Conservation (phyloP, 2,888 invertebrate genomes). For the Lamproptera curius region DNA sequence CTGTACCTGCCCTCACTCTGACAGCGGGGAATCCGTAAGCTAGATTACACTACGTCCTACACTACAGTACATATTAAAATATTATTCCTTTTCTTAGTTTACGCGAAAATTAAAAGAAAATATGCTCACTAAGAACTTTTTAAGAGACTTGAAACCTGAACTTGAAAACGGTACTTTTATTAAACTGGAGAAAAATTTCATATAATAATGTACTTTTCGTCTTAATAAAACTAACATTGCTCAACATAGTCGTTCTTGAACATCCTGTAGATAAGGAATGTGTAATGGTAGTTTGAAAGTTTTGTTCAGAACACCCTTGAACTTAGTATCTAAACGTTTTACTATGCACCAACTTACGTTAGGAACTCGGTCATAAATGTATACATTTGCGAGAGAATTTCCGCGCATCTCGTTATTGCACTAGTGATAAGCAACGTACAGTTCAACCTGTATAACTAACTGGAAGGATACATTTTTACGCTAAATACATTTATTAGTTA, state of each 20-base stretch:
- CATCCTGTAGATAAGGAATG: background rate
- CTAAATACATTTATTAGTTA: too few relatives aligned
- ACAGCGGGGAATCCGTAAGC: too few relatives aligned
- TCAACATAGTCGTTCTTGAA: background rate
- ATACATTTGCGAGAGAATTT: background rate
- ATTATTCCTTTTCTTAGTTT: background rate
- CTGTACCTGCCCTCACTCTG: too few relatives aligned
- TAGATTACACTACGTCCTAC: too few relatives aligned
- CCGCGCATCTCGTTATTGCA: background rate
- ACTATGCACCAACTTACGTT: background rate
- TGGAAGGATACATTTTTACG: too few relatives aligned
- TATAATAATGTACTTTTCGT: background rate
- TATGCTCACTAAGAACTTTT: background rate
- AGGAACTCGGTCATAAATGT: constrained; percentile 10
- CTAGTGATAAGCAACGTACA: too few relatives aligned
- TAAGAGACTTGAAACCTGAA: background rate
- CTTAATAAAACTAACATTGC: background rate
- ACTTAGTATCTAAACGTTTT: constrained; percentile 8
- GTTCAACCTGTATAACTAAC: too few relatives aligned
- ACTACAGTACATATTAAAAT: too few relatives aligned
- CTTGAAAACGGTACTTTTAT: too few relatives aligned
- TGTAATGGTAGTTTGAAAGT: background rate
- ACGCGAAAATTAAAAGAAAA: background rate
- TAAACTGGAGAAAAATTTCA: too few relatives aligned
- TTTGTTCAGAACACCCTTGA: constrained; percentile 1